Evolutionary conservation across 2,113 vertebrate species (phyloP).

Genomic region (Lophotis ruficrista): DNA sequence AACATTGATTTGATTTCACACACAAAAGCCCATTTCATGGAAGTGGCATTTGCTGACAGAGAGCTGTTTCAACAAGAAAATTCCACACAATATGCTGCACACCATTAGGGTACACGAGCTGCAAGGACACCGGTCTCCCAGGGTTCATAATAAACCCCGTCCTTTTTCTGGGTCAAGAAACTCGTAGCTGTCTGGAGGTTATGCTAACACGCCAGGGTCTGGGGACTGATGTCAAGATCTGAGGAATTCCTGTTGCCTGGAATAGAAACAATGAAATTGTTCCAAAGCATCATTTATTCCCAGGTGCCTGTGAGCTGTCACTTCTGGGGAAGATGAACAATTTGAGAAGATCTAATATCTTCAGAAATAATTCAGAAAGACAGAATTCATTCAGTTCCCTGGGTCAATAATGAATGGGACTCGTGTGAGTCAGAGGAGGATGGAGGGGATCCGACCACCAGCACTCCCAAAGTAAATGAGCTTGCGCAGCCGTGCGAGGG

Average conservation of each 20-base stretch:
- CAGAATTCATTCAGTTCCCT: conserved; percentile 48
- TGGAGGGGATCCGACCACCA: background rate
- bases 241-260: conserved; percentile 65
- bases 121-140: conserved; percentile 36
- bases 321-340: conserved; percentile 62
- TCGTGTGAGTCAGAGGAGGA: background rate
- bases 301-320: conserved; percentile 61
- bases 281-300: conserved; percentile 64
- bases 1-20: conserved; percentile 59
- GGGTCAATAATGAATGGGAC: conserved; percentile 37
- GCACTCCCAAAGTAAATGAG: background rate
- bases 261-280: conserved; percentile 66
- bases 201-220: conserved; percentile 36
- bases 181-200: conserved; percentile 60
- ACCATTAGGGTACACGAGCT: background rate
- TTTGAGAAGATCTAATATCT: conserved; percentile 62
- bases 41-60: conserved; percentile 46
- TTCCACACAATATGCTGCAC: background rate
- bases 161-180: conserved; percentile 65
- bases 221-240: conserved; percentile 60
- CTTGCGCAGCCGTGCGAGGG: background rate
- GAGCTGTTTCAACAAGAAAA: background rate
- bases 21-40: background rate
- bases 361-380: conserved; percentile 70
- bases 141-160: conserved; percentile 39